phyloP scores from a whole-genome alignment of 2,888 invertebrate genomes.

The Eugnorisma glareosa region DNA sequence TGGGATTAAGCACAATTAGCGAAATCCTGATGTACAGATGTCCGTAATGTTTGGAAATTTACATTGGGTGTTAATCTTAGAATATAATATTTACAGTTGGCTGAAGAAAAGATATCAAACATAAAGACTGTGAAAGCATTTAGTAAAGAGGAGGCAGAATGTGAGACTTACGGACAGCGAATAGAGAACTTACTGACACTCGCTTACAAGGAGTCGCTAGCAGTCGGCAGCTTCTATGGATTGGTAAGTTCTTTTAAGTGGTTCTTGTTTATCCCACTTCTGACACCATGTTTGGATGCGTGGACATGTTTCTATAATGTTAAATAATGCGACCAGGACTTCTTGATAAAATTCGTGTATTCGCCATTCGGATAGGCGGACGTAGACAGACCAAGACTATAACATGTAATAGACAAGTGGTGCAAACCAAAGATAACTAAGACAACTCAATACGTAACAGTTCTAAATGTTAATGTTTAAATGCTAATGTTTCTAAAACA shows the following conservation, averaged over 20 bases:
- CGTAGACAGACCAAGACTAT: too few species aligned
- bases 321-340: too few species aligned
- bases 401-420: too few species aligned
- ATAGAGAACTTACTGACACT: slow-evolving; percentile 94
- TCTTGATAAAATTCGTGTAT: too few species aligned
- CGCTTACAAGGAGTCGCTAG: slow-evolving; percentile 96
- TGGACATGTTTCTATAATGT: too few species aligned
- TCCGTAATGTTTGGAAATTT: background rate
- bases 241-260: slow-evolving; percentile 89
- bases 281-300: too few species aligned
- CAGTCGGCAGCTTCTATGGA: slow-evolving; percentile 97
- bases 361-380: too few species aligned
- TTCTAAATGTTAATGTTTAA: background rate
- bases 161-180: slow-evolving; percentile 92
- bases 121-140: slow-evolving; percentile 98
- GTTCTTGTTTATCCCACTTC: too few species aligned
- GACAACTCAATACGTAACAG: too few species aligned
- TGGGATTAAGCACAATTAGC: background rate
- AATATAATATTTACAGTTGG: slow-evolving; percentile 91
- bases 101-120: slow-evolving; percentile 97
- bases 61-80: background rate
- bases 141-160: slow-evolving; percentile 95
- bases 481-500: background rate
- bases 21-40: background rate
- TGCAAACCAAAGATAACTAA: too few species aligned